Conservation (phyloP, 2,797 vertebrate genomes). For the Simalia tracyae region DNA sequence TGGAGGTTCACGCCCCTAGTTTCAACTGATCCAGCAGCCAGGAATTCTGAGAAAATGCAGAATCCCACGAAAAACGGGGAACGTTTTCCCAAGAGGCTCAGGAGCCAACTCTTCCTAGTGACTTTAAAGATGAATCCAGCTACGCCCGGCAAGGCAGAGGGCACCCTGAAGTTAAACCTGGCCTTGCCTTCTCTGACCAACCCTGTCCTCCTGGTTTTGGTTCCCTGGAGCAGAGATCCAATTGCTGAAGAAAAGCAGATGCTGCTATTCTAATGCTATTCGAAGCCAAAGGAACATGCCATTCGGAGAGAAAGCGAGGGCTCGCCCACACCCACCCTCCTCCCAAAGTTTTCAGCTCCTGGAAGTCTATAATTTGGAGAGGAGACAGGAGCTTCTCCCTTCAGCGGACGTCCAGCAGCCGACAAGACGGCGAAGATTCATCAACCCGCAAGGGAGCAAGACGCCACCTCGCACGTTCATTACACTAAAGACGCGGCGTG, state of each 20-base stretch:
- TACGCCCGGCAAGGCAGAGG: not conserved
- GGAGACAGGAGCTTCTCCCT: too few species aligned
- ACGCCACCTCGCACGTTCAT: conserved; percentile 45
- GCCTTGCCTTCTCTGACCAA: not conserved
- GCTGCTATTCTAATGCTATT: not conserved
- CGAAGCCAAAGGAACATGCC: not conserved
- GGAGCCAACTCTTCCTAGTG: not conserved
- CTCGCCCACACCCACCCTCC: too few species aligned
- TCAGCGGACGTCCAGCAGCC: too few species aligned
- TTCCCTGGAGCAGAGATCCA: not conserved
- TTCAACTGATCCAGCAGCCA: not conserved
- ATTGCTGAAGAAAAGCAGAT: not conserved
- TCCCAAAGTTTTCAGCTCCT: not conserved
- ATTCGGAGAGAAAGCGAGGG: rapidly evolving
- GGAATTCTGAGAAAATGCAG: not conserved
- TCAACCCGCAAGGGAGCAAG: not conserved
- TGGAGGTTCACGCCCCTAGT: not conserved
- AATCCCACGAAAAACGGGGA: not conserved
- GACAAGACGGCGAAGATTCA: not conserved
- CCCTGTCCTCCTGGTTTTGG: not conserved
- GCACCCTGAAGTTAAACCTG: not conserved
- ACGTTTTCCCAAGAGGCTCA: not conserved
- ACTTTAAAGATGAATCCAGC: not conserved
- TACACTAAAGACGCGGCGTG: conserved; percentile 49
- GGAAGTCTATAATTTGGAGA: not conserved